phyloP scores from a whole-genome alignment of 2,888 invertebrate species.

The Norana najaformis region DNA sequence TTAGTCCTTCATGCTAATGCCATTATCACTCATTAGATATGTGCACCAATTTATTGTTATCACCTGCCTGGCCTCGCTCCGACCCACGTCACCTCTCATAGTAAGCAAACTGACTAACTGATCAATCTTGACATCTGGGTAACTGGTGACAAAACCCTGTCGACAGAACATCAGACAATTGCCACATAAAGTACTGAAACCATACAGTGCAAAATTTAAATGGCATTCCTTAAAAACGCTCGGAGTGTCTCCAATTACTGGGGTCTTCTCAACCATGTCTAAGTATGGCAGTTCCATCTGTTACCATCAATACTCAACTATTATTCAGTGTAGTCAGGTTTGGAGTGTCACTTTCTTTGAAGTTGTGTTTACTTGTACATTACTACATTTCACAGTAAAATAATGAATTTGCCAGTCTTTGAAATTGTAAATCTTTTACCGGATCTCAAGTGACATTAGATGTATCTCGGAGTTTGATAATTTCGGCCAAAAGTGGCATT shows the following conservation, averaged over 20 bases:
- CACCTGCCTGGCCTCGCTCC: slow-evolving; percentile 76
- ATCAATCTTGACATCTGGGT: slow-evolving; percentile 84
- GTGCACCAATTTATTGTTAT: too few relatives aligned
- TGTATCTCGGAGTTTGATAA: slow-evolving; percentile 85
- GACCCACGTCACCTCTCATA: slow-evolving; percentile 83
- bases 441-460: slow-evolving; percentile 86
- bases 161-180: slow-evolving; percentile 8
- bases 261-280: not conserved
- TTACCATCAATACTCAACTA: too few relatives aligned
- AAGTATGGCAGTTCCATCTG: not conserved
- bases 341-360: too few relatives aligned
- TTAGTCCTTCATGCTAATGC: too few relatives aligned
- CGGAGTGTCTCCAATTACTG: not conserved
- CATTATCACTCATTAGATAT: too few relatives aligned
- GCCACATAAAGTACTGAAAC: not conserved
- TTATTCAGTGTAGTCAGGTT: too few relatives aligned
- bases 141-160: slow-evolving; percentile 59
- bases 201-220: not conserved
- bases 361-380: too few relatives aligned
- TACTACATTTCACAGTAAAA: not conserved
- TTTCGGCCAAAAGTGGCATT: slow-evolving; percentile 77
- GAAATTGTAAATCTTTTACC: slow-evolving; percentile 50
- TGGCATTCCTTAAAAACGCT: not conserved
- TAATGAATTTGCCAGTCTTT: not conserved
- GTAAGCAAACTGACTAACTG: slow-evolving; percentile 81